These are phyloP conservation scores for Mesembrinibis cayennensis DNA, from an alignment of 2,113 vertebrate genomes.

Conservation along the genomic window DNA sequence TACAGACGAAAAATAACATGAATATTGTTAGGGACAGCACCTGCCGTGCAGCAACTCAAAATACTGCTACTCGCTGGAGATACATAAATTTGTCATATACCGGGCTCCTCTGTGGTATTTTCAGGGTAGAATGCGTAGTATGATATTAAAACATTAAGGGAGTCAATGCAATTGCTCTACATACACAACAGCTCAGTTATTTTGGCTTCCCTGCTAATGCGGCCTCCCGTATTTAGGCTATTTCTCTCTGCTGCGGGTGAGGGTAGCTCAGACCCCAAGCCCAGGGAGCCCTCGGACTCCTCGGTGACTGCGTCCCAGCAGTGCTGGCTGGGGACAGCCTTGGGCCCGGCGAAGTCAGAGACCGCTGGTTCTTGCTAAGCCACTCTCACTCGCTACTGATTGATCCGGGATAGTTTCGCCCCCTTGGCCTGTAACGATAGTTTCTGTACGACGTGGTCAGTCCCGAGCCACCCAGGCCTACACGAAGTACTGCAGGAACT, in stretches of 20 bases:
- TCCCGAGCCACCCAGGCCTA: background rate
- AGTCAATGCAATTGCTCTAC: background rate
- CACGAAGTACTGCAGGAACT: background rate
- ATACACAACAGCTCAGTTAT: background rate
- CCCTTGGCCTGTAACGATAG: background rate
- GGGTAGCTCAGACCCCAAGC: background rate
- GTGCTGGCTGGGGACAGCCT: background rate
- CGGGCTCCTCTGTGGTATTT: background rate
- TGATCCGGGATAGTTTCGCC: background rate
- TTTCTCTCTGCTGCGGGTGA: background rate
- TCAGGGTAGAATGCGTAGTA: background rate
- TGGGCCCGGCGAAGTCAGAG: background rate
- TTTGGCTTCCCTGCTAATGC: background rate
- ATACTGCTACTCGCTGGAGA: background rate
- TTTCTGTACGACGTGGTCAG: background rate
- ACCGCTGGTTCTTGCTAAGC: background rate
- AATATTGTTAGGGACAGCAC: background rate
- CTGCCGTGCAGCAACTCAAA: background rate
- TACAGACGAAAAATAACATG: background rate
- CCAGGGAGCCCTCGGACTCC: background rate
- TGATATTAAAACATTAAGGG: background rate
- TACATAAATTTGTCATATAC: background rate
- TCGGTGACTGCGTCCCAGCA: fast-evolving
- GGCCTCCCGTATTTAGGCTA: fast-evolving
- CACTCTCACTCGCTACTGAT: background rate